phyloP scores from a whole-genome alignment of 2,113 vertebrate species.

The Heterocephalus glaber region DNA sequence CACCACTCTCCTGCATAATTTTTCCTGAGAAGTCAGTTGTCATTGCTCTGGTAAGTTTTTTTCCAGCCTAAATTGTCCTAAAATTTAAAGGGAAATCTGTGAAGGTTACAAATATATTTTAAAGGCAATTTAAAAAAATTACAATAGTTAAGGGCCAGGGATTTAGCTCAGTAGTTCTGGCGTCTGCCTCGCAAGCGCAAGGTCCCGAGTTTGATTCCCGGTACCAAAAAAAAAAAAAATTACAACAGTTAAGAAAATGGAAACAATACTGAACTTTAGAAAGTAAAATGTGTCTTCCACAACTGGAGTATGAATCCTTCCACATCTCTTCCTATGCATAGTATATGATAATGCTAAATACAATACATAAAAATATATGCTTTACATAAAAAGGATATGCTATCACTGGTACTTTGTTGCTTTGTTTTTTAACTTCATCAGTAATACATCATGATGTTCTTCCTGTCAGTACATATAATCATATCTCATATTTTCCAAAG shows the following conservation, averaged over 20 bases:
- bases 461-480: neutral
- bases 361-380: neutral
- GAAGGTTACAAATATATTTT: conserved; percentile 9
- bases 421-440: neutral
- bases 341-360: neutral
- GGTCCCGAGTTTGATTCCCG: too few relatives aligned
- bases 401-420: neutral
- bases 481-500: neutral
- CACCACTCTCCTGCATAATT: neutral
- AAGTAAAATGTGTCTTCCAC: neutral
- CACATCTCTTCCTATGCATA: neutral
- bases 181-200: too few relatives aligned
- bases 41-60: neutral
- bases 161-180: too few relatives aligned
- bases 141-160: neutral
- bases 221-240: too few relatives aligned
- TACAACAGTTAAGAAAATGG: neutral
- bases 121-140: conserved; percentile 11
- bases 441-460: neutral
- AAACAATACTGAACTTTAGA: neutral
- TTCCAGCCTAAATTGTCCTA: neutral
- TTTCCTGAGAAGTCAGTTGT: neutral
- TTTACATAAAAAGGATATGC: neutral
- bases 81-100: neutral
- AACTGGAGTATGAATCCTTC: neutral